Base-by-base conservation (phyloP, 1,140 invertebrate species). In the Meloidogyne hapla region DNA sequence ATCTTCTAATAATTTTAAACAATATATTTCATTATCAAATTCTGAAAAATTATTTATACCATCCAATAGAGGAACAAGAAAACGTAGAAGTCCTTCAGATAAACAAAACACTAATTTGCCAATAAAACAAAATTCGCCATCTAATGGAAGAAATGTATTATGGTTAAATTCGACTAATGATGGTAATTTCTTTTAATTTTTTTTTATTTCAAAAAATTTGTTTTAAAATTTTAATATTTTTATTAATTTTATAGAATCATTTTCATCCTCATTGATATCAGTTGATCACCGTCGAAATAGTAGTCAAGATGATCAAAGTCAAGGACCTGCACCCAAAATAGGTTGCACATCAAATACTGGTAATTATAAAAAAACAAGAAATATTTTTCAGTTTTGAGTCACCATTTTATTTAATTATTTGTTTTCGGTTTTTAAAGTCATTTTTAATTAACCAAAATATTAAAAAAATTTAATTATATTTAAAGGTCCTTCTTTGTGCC, bases 401-500 rank as follows among this genome's bases (percentile, higher is more conserved):
- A n/a, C n/a, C n/a, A n/a, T n/a, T n/a, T n/a, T n/a, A n/a, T n/a
- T n/a, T n/a, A n/a, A n/a, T n/a, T n/a, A n/a, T n/a, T n/a, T n/a
- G n/a, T n/a, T n/a, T n/a, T n/a, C n/a, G n/a, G n/a, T n/a, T n/a
- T n/a, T n/a, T n/a, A n/a, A n/a, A n/a, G n/a, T n/a, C n/a, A n/a
- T n/a, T n/a, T n/a, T n/a, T n/a, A n/a, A n/a, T n/a, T n/a, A n/a
- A n/a, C n/a, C n/a, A n/a, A n/a, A n/a, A n/a, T n/a, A n/a, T n/a
- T 9, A n/a, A 64, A 56, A n/a, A 25, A 26, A n/a, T 18, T 42
- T 23, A 69, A 9, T 18, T 68, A 70, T 45, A 21, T 18, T 38
- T 38, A 21, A 28, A 66, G 73, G 74, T 10, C 69, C 42, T 4
- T 69, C 56, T 9, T 45, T 84, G 18, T 79, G 83, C 23, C 75